A percentile compares a stretch with the other conserved stretches of the same genome.
Conservation (phyloP, 2,113 vertebrate species). For the Stigmatopora argus region DNA sequence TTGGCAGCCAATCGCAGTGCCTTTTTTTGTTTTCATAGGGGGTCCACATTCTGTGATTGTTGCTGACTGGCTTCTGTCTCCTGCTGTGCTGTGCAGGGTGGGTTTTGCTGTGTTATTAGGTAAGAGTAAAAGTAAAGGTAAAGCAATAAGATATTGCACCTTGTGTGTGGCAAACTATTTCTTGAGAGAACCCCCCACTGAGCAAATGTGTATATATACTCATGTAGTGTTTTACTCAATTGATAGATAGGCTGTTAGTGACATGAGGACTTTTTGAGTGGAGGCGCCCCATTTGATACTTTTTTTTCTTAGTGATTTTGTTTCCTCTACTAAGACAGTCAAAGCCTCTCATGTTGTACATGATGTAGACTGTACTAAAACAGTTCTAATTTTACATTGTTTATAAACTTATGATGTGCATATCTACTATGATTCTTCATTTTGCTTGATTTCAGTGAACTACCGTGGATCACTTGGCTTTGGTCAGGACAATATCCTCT, state of each 20-base stretch:
- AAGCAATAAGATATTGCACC: neutral
- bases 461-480: slow-evolving; percentile 89
- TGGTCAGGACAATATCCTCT: slow-evolving; percentile 85
- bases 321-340: neutral
- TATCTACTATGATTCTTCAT: neutral
- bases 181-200: neutral
- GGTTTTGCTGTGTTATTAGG: slow-evolving; percentile 85
- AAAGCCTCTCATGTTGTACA: neutral
- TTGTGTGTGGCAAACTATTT: neutral
- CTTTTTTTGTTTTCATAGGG: slow-evolving; percentile 65
- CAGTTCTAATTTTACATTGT: no score
- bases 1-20: no score
- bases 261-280: neutral
- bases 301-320: neutral
- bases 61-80: slow-evolving; percentile 81
- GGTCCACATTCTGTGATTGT: slow-evolving; percentile 84
- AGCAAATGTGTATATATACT: neutral
- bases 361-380: neutral
- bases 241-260: neutral
- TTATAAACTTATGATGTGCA: neutral
- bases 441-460: slow-evolving; percentile 75
- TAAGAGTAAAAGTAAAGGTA: slow-evolving; percentile 54
- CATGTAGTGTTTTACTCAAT: neutral
- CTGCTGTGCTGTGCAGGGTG: slow-evolving; percentile 76
- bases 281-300: neutral